Conservation (phyloP, 1,140 invertebrate species). For the Drosophila virilis region DNA sequence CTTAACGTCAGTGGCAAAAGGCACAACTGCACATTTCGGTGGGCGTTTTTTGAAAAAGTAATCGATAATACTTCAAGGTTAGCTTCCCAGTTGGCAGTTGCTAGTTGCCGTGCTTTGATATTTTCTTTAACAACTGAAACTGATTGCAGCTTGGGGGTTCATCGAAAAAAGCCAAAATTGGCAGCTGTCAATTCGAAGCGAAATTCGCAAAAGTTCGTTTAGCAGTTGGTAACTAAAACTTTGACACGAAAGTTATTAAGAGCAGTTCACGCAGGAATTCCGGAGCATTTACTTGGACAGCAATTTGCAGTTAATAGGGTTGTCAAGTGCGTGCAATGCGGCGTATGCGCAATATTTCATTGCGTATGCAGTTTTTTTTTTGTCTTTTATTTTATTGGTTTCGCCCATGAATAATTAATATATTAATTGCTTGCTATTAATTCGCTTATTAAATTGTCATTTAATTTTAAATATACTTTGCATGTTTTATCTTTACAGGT, state of each 20-base stretch:
- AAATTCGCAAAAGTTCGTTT: slow-evolving; percentile 9
- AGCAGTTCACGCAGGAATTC: background rate
- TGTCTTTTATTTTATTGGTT: slow-evolving; percentile 31
- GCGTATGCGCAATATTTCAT: slow-evolving; percentile 65
- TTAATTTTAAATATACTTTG: slow-evolving; percentile 36
- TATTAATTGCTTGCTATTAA: slow-evolving; percentile 43
- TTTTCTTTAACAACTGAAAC: slow-evolving; percentile 6
- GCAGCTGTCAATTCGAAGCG: slow-evolving; percentile 28
- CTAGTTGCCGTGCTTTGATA: background rate
- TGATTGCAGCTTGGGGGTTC: background rate
- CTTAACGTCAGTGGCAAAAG: slow-evolving; percentile 1
- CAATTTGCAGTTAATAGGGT: slow-evolving; percentile 31
- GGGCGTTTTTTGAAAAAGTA: slow-evolving; percentile 19
- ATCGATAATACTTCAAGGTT: slow-evolving; percentile 75
- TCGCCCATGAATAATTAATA: slow-evolving; percentile 15
- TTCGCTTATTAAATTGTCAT: slow-evolving; percentile 17
- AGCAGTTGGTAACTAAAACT: slow-evolving; percentile 6
- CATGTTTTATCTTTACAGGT: slow-evolving; percentile 62
- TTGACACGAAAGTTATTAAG: background rate
- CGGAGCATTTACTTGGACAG: slow-evolving; percentile 8
- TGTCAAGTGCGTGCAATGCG: slow-evolving; percentile 35
- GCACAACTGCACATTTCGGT: slow-evolving; percentile 34
- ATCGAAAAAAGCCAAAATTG: slow-evolving; percentile 27
- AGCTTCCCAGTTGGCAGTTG: slow-evolving; percentile 28
- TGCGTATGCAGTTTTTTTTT: slow-evolving; percentile 26